Evolutionary conservation across 2,113 vertebrate species (phyloP).

Genomic region (Amphilophus citrinellus): DNA sequence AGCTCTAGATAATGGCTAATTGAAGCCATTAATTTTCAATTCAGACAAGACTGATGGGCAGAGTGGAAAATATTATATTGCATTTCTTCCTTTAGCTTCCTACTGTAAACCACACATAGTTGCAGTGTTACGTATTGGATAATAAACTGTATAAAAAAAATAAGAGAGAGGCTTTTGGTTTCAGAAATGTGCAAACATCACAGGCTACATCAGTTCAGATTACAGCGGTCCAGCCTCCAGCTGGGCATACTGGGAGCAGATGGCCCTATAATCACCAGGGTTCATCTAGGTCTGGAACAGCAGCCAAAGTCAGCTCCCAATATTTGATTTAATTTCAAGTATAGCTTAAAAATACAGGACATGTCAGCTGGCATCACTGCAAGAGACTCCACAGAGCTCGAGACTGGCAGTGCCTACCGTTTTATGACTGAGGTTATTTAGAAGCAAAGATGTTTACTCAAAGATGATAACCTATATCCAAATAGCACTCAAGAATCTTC

Average conservation of each 20-base stretch:
- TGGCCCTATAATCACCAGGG: slow-evolving; percentile 77
- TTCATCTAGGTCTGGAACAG: slow-evolving; percentile 62
- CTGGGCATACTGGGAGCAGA: slow-evolving; percentile 80
- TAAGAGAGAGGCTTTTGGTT: slow-evolving; percentile 23
- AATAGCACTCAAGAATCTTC: neutral
- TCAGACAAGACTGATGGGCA: slow-evolving; percentile 51
- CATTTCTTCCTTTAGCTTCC: slow-evolving; percentile 33
- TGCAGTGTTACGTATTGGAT: slow-evolving; percentile 18
- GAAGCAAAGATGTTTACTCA: neutral
- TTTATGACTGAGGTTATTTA: slow-evolving; percentile 17
- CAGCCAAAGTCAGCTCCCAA: slow-evolving; percentile 60
- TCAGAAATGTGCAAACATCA: slow-evolving; percentile 46
- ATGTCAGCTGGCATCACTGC: slow-evolving; percentile 49
- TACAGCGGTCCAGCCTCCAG: slow-evolving; percentile 70
- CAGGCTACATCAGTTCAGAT: slow-evolving; percentile 69
- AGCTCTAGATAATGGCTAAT: slow-evolving; percentile 68
- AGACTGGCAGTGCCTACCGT: slow-evolving; percentile 1
- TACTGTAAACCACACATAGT: slow-evolving; percentile 21
- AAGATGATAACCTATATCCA: neutral
- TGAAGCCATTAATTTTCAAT: slow-evolving; percentile 68
- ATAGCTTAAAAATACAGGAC: slow-evolving; percentile 54
- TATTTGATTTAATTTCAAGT: slow-evolving; percentile 68
- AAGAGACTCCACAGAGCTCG: slow-evolving; percentile 22
- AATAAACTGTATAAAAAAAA: slow-evolving; percentile 4
- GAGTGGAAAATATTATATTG: slow-evolving; percentile 42